Conservation (phyloP, 2,113 vertebrate species). For the Strix aluco region DNA sequence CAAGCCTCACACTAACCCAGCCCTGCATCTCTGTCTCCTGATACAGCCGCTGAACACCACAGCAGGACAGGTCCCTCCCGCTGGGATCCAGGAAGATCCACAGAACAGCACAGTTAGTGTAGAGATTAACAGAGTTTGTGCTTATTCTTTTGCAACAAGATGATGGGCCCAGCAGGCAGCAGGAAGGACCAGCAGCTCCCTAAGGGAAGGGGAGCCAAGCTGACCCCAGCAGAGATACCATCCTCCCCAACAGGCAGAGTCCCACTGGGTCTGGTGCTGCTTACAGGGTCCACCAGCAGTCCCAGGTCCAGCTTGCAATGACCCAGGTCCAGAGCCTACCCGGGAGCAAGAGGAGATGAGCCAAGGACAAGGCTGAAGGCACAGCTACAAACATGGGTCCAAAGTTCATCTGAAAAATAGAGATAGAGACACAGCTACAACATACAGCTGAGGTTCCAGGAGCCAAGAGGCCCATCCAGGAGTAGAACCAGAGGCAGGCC, state of each 20-base stretch:
- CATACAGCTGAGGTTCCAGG: accelerated
- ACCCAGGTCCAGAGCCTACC: background rate
- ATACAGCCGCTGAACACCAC: background rate
- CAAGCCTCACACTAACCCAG: background rate
- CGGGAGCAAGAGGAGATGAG: background rate
- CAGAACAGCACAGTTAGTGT: accelerated
- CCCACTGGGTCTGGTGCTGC: background rate
- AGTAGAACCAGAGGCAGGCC: background rate
- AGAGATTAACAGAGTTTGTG: background rate
- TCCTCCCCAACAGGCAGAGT: background rate
- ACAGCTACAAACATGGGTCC: background rate
- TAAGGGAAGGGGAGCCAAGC: background rate
- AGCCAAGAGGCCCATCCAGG: background rate
- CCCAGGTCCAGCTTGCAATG: background rate
- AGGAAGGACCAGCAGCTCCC: background rate
- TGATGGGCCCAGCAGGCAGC: background rate
- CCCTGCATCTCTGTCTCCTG: background rate
- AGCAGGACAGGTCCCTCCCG: background rate
- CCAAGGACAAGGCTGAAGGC: background rate
- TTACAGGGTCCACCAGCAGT: background rate
- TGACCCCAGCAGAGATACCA: background rate
- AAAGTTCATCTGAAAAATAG: background rate
- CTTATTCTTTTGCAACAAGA: background rate
- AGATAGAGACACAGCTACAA: background rate
- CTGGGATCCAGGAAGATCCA: background rate